phyloP scores from a whole-genome alignment of 1,140 invertebrate genomes.

The Neodiprion lecontei region DNA sequence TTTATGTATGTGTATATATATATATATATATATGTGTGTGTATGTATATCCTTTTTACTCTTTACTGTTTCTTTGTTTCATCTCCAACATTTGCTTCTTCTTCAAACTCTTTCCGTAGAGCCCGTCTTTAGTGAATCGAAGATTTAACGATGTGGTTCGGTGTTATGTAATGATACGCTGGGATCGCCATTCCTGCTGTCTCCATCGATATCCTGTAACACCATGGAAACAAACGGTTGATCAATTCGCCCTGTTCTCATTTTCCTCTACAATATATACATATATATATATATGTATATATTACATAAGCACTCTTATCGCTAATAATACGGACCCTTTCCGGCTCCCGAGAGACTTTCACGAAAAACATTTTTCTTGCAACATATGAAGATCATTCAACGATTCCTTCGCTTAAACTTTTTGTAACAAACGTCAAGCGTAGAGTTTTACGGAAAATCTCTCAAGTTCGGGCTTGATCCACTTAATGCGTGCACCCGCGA shows the following conservation, averaged over 20 bases:
- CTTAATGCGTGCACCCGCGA: too few relatives aligned
- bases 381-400: too few relatives aligned
- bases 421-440: too few relatives aligned
- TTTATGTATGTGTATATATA: slow-evolving; percentile 5
- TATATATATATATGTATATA: slow-evolving; percentile 1
- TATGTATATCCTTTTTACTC: slow-evolving; percentile 17
- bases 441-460: too few relatives aligned
- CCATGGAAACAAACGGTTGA: slow-evolving; percentile 20
- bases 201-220: slow-evolving; percentile 90
- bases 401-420: too few relatives aligned
- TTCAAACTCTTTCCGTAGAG: slow-evolving; percentile 20
- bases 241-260: slow-evolving; percentile 29
- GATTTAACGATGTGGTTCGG: slow-evolving; percentile 92
- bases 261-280: slow-evolving; percentile 19
- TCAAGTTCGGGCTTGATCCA: too few relatives aligned
- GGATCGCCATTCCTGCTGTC: slow-evolving; percentile 86
- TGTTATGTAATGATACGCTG: slow-evolving; percentile 89
- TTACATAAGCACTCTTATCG: too few relatives aligned
- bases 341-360: too few relatives aligned
- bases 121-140: slow-evolving; percentile 79
- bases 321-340: too few relatives aligned
- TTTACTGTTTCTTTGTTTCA: slow-evolving; percentile 18
- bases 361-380: too few relatives aligned
- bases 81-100: background rate
- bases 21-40: slow-evolving; percentile 11